phyloP scores from a whole-genome alignment of 2,797 vertebrate species.

The Sebastes diaconus region DNA sequence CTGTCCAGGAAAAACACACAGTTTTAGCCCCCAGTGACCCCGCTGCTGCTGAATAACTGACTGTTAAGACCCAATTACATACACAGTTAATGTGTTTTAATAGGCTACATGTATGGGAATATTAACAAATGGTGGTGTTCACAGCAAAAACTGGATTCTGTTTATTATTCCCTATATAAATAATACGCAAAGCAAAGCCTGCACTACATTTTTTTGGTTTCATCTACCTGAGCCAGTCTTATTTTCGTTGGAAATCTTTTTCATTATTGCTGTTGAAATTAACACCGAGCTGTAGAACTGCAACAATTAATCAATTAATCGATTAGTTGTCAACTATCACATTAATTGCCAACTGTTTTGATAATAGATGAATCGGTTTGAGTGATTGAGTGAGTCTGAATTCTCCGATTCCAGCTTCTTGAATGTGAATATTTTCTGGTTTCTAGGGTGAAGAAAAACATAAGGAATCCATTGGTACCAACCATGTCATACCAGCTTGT shows the following conservation, averaged over 20 bases:
- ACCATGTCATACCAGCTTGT: no score
- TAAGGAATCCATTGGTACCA: no score
- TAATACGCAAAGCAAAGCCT: not conserved
- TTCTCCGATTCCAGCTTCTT: no score
- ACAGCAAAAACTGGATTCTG: not conserved
- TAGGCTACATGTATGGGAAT: not conserved
- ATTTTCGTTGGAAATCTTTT: not conserved
- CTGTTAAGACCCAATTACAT: not conserved
- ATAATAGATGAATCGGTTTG: no score
- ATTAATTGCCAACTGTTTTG: no score
- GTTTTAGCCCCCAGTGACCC: not conserved
- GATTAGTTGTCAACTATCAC: no score
- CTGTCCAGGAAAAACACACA: slow-evolving; percentile 34
- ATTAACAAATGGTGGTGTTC: not conserved
- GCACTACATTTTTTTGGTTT: not conserved
- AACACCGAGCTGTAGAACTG: not conserved
- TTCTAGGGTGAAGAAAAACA: no score
- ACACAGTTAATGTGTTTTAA: not conserved
- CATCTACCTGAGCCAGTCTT: not conserved
- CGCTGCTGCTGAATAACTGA: not conserved
- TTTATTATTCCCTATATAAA: not conserved
- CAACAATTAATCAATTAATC: no score
- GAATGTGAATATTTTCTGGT: no score
- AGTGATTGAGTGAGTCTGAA: no score
- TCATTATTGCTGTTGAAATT: not conserved